phyloP scores from a whole-genome alignment of 2,797 vertebrate species.

The Momotus momota region DNA sequence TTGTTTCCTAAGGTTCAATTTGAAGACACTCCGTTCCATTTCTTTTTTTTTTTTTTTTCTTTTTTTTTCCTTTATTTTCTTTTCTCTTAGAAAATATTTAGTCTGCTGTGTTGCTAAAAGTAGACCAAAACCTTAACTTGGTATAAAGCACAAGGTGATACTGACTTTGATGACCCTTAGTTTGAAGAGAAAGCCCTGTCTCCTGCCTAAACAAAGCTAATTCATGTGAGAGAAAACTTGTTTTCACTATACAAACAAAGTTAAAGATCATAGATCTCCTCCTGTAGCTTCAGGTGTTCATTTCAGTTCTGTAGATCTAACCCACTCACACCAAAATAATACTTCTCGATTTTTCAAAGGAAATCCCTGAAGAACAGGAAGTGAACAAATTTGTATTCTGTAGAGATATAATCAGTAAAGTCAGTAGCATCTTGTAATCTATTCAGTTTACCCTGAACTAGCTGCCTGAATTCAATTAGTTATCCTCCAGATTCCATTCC shows the following conservation, averaged over 20 bases:
- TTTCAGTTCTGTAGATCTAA: not conserved
- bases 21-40: not conserved
- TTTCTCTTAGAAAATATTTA: not conserved
- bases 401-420: not conserved
- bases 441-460: not conserved
- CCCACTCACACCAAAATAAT: not conserved
- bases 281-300: not conserved
- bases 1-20: not conserved
- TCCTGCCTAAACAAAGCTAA: not conserved
- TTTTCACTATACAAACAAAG: not conserved
- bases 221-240: not conserved
- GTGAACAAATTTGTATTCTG: not conserved
- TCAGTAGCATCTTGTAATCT: not conserved
- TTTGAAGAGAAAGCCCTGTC: not conserved
- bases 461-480: not conserved
- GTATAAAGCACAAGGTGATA: not conserved
- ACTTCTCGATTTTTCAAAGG: not conserved
- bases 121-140: not conserved
- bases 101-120: not conserved
- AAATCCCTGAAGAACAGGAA: not conserved
- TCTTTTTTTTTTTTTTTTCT: not conserved
- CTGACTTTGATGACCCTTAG: not conserved
- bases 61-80: not conserved
- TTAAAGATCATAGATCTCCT: not conserved
- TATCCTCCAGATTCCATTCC: not conserved